These are phyloP conservation scores for Platysternon megacephalum DNA, from an alignment of 2,113 vertebrate genomes.

Conservation along the genomic window DNA sequence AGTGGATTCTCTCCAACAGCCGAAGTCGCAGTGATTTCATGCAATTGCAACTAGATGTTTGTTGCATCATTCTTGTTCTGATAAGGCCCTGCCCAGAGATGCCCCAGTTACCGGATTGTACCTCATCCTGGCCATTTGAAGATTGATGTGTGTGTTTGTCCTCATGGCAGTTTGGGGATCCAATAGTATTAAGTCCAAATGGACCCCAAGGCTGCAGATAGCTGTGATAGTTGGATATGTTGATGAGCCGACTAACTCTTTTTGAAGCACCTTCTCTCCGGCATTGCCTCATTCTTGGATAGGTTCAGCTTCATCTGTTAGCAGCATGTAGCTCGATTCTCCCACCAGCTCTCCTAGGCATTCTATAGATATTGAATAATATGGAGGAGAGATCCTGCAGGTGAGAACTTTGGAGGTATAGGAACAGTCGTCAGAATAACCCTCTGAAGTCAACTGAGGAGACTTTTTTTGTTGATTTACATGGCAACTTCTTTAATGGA, in stretches of 20 bases:
- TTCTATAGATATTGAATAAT: neutral
- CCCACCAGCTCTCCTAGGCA: neutral
- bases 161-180: neutral
- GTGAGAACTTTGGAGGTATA: conserved; percentile 31
- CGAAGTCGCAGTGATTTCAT: neutral
- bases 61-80: neutral
- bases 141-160: neutral
- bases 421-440: neutral
- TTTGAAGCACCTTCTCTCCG: neutral
- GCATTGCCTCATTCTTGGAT: accelerated
- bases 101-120: neutral
- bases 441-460: conserved; percentile 23
- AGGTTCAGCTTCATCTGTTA: accelerated
- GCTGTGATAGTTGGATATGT: neutral
- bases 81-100: neutral
- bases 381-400: conserved; percentile 12
- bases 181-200: neutral
- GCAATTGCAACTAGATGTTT: too few species aligned
- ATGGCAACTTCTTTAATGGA: neutral
- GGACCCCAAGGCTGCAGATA: accelerated
- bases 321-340: neutral
- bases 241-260: neutral
- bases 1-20: neutral
- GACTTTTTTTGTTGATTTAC: neutral
- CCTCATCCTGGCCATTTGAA: accelerated